These are phyloP conservation scores for Exephanes ischioxanthus DNA, from an alignment of 2,888 invertebrate species.

Conservation along the genomic window DNA sequence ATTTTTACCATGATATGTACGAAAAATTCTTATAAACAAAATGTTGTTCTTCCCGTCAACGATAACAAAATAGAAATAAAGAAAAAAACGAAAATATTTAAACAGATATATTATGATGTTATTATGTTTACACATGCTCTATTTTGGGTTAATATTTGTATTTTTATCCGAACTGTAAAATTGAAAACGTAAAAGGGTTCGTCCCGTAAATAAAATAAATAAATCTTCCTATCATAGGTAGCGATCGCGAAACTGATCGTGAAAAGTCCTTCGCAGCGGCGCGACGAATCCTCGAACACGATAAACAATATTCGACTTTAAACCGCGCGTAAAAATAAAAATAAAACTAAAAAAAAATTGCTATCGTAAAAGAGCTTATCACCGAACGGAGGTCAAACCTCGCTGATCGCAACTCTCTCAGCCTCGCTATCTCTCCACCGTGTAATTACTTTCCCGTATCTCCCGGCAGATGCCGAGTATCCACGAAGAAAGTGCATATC, in stretches of 20 bases:
- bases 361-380: background rate
- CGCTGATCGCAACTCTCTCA: constrained; percentile 1
- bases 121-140: too few species aligned
- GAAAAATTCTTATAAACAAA: too few species aligned
- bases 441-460: constrained; percentile 3
- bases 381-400: constrained; percentile 7
- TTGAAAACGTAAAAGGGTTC: too few species aligned
- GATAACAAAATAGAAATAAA: too few species aligned
- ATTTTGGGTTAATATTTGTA: too few species aligned
- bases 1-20: too few species aligned
- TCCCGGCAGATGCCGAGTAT: background rate
- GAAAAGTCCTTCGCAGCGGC: constrained; percentile 33
- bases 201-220: too few species aligned
- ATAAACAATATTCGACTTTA: constrained; percentile 33
- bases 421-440: background rate
- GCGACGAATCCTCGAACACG: constrained; percentile 20
- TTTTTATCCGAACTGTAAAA: too few species aligned
- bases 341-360: background rate
- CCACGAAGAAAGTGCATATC: background rate
- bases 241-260: constrained; percentile 29
- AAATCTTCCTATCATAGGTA: too few species aligned
- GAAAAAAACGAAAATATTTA: too few species aligned
- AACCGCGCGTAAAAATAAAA: background rate
- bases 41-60: too few species aligned
- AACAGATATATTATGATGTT: too few species aligned